These are phyloP conservation scores for Machimus rusticus DNA, from an alignment of 2,888 invertebrate genomes.

Conservation along the genomic window DNA sequence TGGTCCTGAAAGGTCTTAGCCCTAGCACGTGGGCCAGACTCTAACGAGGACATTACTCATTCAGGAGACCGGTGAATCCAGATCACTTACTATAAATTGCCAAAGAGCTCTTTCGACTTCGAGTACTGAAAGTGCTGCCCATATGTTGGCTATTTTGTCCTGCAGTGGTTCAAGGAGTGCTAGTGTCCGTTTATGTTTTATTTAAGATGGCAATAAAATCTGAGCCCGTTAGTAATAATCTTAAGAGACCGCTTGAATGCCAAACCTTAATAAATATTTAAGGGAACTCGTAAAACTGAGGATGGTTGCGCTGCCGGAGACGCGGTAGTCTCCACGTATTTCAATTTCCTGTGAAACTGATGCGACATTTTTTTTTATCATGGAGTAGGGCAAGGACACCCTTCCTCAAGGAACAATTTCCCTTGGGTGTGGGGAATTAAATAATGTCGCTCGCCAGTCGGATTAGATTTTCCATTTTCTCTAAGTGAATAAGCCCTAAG, in stretches of 20 bases:
- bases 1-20: background rate
- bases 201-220: background rate
- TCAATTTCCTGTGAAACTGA: background rate
- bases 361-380: background rate
- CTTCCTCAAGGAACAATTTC: background rate
- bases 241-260: slow-evolving; percentile 7
- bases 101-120: background rate
- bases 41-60: background rate
- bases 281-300: background rate
- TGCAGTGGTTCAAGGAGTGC: background rate
- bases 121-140: background rate
- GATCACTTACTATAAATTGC: background rate
- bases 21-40: background rate
- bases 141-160: background rate
- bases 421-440: background rate
- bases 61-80: background rate
- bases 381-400: background rate
- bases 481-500: slow-evolving; percentile 4
- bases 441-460: background rate
- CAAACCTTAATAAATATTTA: slow-evolving; percentile 14
- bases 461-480: slow-evolving; percentile 1
- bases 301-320: background rate
- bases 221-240: slow-evolving; percentile 1
- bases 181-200: background rate
- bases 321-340: background rate